Conservation (phyloP, 2,797 vertebrate genomes). For the Tapirus indicus region DNA sequence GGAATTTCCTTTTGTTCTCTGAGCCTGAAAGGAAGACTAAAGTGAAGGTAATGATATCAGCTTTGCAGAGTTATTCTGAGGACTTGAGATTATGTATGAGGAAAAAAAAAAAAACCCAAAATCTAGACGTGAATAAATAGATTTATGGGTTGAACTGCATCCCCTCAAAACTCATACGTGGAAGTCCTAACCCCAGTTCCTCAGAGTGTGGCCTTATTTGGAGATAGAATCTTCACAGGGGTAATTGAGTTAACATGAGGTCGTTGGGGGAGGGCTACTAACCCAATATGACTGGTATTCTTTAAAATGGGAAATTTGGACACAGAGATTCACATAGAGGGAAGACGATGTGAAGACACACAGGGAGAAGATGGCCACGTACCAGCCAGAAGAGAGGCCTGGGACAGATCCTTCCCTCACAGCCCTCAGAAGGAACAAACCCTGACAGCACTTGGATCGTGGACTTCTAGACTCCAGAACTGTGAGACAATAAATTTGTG, state of each 20-base stretch:
- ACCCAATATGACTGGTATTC: neutral
- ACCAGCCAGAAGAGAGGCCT: neutral
- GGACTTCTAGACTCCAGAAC: neutral
- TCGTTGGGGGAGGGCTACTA: accelerated
- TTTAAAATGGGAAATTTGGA: neutral
- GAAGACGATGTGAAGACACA: neutral
- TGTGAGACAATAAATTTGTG: neutral
- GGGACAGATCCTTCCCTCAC: neutral
- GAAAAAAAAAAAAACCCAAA: neutral
- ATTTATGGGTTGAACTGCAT: neutral
- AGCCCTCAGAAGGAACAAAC: neutral
- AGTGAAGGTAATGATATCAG: neutral
- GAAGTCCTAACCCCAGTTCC: neutral
- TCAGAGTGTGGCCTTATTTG: neutral
- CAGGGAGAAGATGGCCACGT: neutral
- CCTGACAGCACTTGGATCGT: neutral
- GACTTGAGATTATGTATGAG: neutral
- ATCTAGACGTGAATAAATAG: neutral
- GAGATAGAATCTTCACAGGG: neutral
- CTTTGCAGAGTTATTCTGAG: neutral
- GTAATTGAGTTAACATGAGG: neutral
- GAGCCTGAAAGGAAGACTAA: neutral
- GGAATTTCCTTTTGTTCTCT: neutral
- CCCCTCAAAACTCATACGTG: neutral
- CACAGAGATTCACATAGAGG: neutral